Evolutionary conservation across 2,888 invertebrate species (phyloP).

Genomic region (Acanthosepion esculentum): DNA sequence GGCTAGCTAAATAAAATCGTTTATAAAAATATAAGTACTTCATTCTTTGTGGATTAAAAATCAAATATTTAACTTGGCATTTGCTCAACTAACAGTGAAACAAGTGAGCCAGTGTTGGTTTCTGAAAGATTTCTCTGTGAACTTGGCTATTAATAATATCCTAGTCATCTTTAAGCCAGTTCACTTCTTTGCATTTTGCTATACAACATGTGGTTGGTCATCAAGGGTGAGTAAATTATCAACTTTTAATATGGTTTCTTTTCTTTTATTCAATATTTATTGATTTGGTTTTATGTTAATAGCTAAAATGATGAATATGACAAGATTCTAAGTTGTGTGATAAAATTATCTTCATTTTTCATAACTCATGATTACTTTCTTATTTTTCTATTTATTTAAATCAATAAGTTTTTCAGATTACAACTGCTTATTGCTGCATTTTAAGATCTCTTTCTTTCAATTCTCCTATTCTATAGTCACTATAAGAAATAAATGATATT

Average conservation of each 20-base stretch:
- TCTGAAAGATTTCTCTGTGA: constrained; percentile 8
- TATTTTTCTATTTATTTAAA: background rate
- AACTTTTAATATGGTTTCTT: background rate
- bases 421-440: too few species aligned
- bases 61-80: background rate
- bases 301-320: background rate
- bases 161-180: background rate
- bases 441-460: too few species aligned
- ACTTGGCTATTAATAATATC: background rate
- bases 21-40: background rate
- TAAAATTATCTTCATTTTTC: background rate
- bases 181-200: background rate
- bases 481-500: too few species aligned
- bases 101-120: background rate
- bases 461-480: too few species aligned
- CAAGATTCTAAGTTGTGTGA: background rate
- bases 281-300: background rate
- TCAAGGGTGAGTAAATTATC: background rate
- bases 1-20: background rate
- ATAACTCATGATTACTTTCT: background rate
- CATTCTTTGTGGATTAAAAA: background rate
- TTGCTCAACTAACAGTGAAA: background rate
- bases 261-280: background rate
- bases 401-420: background rate
- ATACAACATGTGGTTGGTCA: background rate